A percentile compares a stretch with the other conserved stretches of the same genome.
These are phyloP conservation scores for Melanotaenia pygmaea DNA, from an alignment of 2,797 vertebrate genomes.

Conservation along the genomic window DNA sequence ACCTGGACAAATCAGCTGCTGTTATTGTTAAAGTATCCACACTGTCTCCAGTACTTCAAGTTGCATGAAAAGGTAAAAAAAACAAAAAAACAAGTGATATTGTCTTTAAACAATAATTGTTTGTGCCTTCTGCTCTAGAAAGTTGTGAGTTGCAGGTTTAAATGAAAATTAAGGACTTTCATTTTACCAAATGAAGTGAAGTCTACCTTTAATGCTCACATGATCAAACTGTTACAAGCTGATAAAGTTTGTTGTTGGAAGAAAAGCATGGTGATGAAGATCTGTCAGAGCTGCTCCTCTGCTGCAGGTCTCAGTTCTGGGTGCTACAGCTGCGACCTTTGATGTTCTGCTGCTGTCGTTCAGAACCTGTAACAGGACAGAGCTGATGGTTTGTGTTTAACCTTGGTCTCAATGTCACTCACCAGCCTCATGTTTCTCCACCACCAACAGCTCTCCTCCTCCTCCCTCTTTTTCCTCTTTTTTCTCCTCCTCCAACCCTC, in stretches of 20 bases:
- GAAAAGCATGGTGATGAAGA: constrained; percentile 10
- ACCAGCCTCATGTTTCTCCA: constrained; percentile 56
- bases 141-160: not conserved
- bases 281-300: constrained; percentile 7
- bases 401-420: constrained; percentile 82
- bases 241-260: constrained; percentile 1
- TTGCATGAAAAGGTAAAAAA: not conserved
- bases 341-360: constrained; percentile 35
- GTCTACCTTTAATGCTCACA: constrained; percentile 3
- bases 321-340: constrained; percentile 27
- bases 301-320: constrained; percentile 21
- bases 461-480: constrained; percentile 10
- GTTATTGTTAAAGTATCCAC: not conserved
- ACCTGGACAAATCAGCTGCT: not conserved
- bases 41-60: not conserved
- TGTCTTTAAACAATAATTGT: not conserved
- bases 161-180: not conserved
- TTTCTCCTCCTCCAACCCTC: constrained; percentile 29
- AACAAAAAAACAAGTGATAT: not conserved
- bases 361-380: constrained; percentile 41
- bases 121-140: not conserved
- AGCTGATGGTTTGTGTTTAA: constrained; percentile 66
- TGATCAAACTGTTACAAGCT: not conserved
- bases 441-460: constrained; percentile 49
- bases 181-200: not conserved